Conservation (phyloP, 2,888 invertebrate genomes). For the Apodemia mormo region DNA sequence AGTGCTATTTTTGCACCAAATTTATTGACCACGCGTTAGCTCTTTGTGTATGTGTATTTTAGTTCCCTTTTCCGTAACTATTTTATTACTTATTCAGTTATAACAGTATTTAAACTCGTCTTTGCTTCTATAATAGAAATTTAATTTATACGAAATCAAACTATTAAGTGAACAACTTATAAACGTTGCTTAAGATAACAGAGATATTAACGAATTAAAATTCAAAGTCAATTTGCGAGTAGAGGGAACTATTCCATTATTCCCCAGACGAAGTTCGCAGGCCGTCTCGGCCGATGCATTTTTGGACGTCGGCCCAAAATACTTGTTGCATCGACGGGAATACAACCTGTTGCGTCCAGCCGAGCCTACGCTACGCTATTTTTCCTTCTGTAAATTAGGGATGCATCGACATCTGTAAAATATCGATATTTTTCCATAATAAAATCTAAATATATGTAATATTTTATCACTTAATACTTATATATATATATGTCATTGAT, state of each 20-base stretch:
- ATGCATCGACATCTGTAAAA: too few relatives aligned
- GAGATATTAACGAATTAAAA: slow-evolving; percentile 45
- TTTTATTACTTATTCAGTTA: too few relatives aligned
- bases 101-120: too few relatives aligned
- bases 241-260: slow-evolving; percentile 33
- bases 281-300: slow-evolving; percentile 66
- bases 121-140: too few relatives aligned
- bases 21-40: too few relatives aligned
- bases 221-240: slow-evolving; percentile 43
- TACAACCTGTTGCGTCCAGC: slow-evolving; percentile 66
- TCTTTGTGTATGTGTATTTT: too few relatives aligned
- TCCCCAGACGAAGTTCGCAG: slow-evolving; percentile 51
- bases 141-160: neutral
- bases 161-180: neutral
- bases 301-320: slow-evolving; percentile 76
- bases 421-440: too few relatives aligned
- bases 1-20: too few relatives aligned
- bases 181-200: slow-evolving; percentile 12
- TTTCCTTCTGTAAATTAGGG: slow-evolving; percentile 52
- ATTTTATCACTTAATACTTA: too few relatives aligned
- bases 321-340: slow-evolving; percentile 75
- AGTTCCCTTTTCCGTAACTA: too few relatives aligned
- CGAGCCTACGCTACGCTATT: slow-evolving; percentile 61
- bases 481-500: too few relatives aligned
- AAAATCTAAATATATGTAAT: too few relatives aligned